Percentiles rank a stretch among this genome's conserved stretches.
phyloP scores from a whole-genome alignment of 2,113 vertebrate species.

The Cottus gobio region DNA sequence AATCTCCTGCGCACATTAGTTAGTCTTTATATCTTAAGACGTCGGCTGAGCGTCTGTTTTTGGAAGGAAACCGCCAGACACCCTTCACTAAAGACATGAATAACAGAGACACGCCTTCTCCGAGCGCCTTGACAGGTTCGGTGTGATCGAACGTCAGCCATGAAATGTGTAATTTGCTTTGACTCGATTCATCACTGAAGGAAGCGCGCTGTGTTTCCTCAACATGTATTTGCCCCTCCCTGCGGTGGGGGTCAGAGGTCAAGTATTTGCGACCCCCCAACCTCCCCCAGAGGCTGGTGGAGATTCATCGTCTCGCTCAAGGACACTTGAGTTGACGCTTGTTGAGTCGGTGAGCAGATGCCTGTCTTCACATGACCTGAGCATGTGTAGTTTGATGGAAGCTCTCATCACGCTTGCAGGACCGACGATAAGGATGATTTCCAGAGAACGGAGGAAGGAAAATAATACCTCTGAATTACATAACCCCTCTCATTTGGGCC shows the following conservation, averaged over 20 bases:
- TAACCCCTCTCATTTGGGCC: slow-evolving; percentile 50
- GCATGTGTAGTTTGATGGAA: background rate
- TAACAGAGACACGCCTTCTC: slow-evolving; percentile 1
- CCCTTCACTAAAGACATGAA: slow-evolving; percentile 2
- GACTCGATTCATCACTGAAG: slow-evolving; percentile 36
- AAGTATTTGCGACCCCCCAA: slow-evolving; percentile 21
- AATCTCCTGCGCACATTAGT: slow-evolving; percentile 38
- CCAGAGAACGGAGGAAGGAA: slow-evolving; percentile 29
- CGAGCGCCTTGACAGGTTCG: background rate
- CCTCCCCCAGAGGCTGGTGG: background rate
- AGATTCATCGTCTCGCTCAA: slow-evolving; percentile 57
- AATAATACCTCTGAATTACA: slow-evolving; percentile 55
- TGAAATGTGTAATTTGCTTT: slow-evolving; percentile 35
- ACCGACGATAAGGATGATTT: slow-evolving; percentile 41
- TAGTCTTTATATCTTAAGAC: slow-evolving; percentile 5
- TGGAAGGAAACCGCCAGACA: slow-evolving; percentile 1
- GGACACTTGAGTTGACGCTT: slow-evolving; percentile 37
- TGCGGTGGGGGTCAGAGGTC: slow-evolving; percentile 41
- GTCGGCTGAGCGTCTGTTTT: background rate
- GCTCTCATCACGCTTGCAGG: slow-evolving; percentile 16
- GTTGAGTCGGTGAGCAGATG: slow-evolving; percentile 19
- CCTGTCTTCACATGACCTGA: slow-evolving; percentile 3
- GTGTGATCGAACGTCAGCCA: slow-evolving; percentile 34
- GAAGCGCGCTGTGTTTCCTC: slow-evolving; percentile 24
- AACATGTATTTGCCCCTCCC: slow-evolving; percentile 37